phyloP scores from a whole-genome alignment of 2,797 vertebrate genomes.

The Pangasius larnaudii region DNA sequence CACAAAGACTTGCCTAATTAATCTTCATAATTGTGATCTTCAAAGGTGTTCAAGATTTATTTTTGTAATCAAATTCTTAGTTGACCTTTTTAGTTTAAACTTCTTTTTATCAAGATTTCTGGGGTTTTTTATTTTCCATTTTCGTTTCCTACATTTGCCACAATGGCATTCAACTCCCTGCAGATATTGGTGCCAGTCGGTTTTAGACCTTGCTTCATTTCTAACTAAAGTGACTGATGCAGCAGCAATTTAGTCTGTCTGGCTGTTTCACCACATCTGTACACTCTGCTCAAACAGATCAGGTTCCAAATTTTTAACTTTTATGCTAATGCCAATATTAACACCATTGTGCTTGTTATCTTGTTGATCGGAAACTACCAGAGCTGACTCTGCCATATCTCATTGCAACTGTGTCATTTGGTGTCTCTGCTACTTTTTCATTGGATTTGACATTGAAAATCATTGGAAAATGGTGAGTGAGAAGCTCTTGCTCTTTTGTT shows the following conservation, averaged over 20 bases:
- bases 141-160: neutral
- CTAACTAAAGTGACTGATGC: neutral
- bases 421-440: neutral
- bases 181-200: neutral
- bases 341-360: neutral
- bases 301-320: neutral
- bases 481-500: no score
- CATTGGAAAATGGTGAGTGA: neutral
- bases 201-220: neutral
- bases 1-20: conserved; percentile 13
- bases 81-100: neutral
- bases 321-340: neutral
- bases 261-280: neutral
- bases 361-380: neutral
- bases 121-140: neutral
- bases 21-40: neutral
- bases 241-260: neutral
- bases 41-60: neutral
- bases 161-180: neutral
- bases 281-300: neutral
- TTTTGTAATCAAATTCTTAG: neutral
- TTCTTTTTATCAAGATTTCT: neutral
- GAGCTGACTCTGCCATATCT: neutral
- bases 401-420: neutral
- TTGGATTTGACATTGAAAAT: neutral